A percentile compares a stretch with the other conserved stretches of the same genome.
Conservation (phyloP, 2,113 vertebrate genomes). For the Sclerurus mexicanus region DNA sequence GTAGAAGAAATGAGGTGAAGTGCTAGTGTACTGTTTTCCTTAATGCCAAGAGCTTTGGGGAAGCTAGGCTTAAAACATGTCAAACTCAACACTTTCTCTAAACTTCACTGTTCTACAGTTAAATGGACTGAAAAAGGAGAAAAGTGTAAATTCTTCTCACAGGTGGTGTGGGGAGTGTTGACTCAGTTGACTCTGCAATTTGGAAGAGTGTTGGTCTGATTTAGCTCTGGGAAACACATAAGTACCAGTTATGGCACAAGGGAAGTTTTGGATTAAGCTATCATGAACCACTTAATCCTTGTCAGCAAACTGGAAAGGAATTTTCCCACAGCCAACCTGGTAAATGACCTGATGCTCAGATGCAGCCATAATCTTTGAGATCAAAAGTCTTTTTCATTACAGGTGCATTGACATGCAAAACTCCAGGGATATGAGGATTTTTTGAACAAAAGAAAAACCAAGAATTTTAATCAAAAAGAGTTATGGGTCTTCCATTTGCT, state of each 20-base stretch:
- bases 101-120: neutral
- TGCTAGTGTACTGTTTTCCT: neutral
- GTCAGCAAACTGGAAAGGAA: neutral
- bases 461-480: neutral
- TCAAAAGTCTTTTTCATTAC: neutral
- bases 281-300: neutral
- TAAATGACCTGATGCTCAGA: neutral
- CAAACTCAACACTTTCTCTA: neutral
- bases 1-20: neutral
- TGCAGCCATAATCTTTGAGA: neutral
- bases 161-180: neutral
- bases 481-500: neutral
- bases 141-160: neutral
- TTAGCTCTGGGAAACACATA: neutral
- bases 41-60: neutral
- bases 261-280: neutral
- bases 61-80: neutral
- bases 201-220: neutral
- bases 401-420: neutral
- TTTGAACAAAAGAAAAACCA: neutral
- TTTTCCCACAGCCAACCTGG: neutral
- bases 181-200: neutral
- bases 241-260: neutral
- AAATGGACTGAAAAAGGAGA: neutral
- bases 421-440: neutral